Conservation (phyloP, 2,888 invertebrate genomes). For the Leucophenga maculata region DNA sequence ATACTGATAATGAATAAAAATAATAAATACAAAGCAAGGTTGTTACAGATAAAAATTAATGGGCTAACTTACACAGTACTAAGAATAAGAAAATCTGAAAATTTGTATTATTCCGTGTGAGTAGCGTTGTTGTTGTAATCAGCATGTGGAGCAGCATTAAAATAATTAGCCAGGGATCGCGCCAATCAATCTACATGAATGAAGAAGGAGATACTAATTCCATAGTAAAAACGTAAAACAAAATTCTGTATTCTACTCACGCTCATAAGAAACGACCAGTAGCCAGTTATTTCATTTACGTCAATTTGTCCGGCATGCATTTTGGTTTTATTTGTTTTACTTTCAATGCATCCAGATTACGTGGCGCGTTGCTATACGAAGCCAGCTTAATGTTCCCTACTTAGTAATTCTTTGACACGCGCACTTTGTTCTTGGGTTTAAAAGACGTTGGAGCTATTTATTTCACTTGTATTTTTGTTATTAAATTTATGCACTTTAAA, state of each 20-base stretch:
- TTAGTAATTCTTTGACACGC: no score
- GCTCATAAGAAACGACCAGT: conserved; percentile 84
- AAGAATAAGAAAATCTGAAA: conserved; percentile 89
- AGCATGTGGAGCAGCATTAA: conserved; percentile 83
- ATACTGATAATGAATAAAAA: conserved; percentile 76
- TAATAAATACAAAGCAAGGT: neutral
- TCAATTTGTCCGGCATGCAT: conserved; percentile 55
- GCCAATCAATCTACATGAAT: conserved; percentile 84
- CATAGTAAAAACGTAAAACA: neutral
- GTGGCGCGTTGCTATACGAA: no score
- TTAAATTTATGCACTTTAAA: no score
- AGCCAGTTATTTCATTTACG: conserved; percentile 80
- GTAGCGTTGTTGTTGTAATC: conserved; percentile 83
- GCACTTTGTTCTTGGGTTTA: no score
- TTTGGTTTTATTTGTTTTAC: no score
- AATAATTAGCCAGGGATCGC: conserved; percentile 88
- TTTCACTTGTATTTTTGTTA: no score
- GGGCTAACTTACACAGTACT: conserved; percentile 79
- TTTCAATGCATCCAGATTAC: no score
- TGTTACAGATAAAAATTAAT: neutral
- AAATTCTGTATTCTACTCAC: conserved; percentile 74
- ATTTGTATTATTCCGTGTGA: conserved; percentile 88
- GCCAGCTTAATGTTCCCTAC: no score
- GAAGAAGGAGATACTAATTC: conserved; percentile 30
- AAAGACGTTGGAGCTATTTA: no score